Percentiles rank a stretch among this genome's conserved stretches.
phyloP scores from a whole-genome alignment of 2,113 vertebrate species.

The Muntiacus muntjak region DNA sequence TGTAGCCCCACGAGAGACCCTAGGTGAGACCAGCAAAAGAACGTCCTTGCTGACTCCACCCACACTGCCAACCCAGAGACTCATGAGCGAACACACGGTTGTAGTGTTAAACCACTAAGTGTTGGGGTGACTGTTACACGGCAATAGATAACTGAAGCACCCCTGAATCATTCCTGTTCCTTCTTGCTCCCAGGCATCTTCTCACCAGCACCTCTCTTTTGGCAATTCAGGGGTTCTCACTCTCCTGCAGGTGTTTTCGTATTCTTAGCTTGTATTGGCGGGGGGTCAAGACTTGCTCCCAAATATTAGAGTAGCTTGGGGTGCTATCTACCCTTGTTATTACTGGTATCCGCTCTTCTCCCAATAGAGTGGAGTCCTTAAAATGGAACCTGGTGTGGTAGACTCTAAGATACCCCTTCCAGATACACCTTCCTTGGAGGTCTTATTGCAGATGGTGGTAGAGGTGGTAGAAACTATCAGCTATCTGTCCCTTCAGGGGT shows the following conservation, averaged over 20 bases:
- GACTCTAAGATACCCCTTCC: neutral
- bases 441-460: neutral
- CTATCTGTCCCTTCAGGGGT: neutral
- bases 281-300: neutral
- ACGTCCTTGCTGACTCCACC: neutral
- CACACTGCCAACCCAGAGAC: neutral
- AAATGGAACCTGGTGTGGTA: neutral
- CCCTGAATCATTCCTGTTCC: rapidly evolving
- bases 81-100: neutral
- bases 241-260: neutral
- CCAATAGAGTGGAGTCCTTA: neutral
- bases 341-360: neutral
- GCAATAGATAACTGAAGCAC: neutral
- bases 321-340: neutral
- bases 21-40: neutral
- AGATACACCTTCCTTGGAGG: neutral
- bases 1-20: neutral
- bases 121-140: neutral
- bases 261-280: neutral
- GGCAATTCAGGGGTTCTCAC: neutral
- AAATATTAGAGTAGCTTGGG: neutral
- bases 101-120: neutral
- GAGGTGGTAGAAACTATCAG: neutral
- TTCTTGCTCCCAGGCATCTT: neutral
- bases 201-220: neutral